Conservation (phyloP, 2,113 vertebrate genomes). For the Romanogobio albipinnatus region DNA sequence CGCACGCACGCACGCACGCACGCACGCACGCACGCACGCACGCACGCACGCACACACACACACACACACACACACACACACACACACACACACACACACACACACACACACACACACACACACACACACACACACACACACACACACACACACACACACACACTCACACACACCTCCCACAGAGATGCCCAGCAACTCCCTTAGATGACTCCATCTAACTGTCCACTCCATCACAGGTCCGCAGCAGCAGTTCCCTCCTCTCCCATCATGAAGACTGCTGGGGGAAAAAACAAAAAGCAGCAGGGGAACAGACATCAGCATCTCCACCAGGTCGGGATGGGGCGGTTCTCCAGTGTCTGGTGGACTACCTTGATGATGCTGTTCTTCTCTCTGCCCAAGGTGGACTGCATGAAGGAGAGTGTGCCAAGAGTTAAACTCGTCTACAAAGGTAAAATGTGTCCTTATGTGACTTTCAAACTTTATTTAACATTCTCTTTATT, state of each 20-base stretch:
- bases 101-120: slow-evolving; percentile 46
- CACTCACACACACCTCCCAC: slow-evolving; percentile 51
- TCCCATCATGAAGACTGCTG: slow-evolving; percentile 64
- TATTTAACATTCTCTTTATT: not conserved
- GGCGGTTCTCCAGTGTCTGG: slow-evolving; percentile 63
- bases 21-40: too few relatives aligned
- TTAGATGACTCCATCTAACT: slow-evolving; percentile 48
- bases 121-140: slow-evolving; percentile 42
- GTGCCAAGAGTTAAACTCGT: slow-evolving; percentile 89
- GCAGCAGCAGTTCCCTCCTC: slow-evolving; percentile 47
- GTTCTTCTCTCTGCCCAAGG: slow-evolving; percentile 76
- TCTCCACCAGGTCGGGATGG: slow-evolving; percentile 59
- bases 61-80: slow-evolving; percentile 41
- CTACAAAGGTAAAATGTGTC: slow-evolving; percentile 84
- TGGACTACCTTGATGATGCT: slow-evolving; percentile 74
- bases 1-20: too few relatives aligned
- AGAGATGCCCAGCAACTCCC: slow-evolving; percentile 46
- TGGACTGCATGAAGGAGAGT: slow-evolving; percentile 83
- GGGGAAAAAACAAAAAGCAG: slow-evolving; percentile 42
- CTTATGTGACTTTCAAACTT: not conserved
- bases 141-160: slow-evolving; percentile 34
- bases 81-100: slow-evolving; percentile 38
- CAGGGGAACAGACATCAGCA: slow-evolving; percentile 36
- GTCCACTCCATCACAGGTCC: slow-evolving; percentile 63
- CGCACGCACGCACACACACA: too few relatives aligned